A percentile compares a stretch with the other conserved stretches of the same genome.
Conservation (phyloP, 2,888 invertebrate genomes). For the Venustoraphidia nigricollis region DNA sequence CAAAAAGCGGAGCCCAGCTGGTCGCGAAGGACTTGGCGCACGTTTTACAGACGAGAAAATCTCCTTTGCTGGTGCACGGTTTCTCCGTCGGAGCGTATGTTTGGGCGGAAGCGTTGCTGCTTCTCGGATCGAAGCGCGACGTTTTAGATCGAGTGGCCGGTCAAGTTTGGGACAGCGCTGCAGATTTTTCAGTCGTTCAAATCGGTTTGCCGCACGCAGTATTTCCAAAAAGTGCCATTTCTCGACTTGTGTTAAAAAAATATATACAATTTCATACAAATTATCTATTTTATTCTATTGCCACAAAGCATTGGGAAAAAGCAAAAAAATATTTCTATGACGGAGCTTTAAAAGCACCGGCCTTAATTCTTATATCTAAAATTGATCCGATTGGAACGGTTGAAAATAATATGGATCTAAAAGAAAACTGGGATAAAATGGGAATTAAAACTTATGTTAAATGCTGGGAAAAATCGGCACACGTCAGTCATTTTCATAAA, state of each 20-base stretch:
- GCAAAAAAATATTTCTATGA: background rate
- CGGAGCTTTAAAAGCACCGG: background rate
- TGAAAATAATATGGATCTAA: background rate
- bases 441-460: background rate
- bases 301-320: background rate
- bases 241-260: slow-evolving; percentile 28
- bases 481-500: background rate
- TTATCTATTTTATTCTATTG: too few species aligned
- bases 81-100: slow-evolving; percentile 44
- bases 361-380: slow-evolving; percentile 1
- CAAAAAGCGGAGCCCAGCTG: slow-evolving; percentile 30
- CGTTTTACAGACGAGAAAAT: slow-evolving; percentile 21
- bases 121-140: slow-evolving; percentile 24
- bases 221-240: slow-evolving; percentile 28
- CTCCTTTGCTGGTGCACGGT: slow-evolving; percentile 35
- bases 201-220: slow-evolving; percentile 34
- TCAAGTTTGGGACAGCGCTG: slow-evolving; percentile 42
- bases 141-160: slow-evolving; percentile 28
- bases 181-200: slow-evolving; percentile 34
- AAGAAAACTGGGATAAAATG: background rate
- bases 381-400: slow-evolving; percentile 2
- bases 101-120: slow-evolving; percentile 36
- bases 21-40: slow-evolving; percentile 31
- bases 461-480: slow-evolving; percentile 3
- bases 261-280: slow-evolving; percentile 19